These are phyloP conservation scores for Agrilus biguttatus DNA, from an alignment of 2,888 invertebrate genomes.

Conservation along the genomic window DNA sequence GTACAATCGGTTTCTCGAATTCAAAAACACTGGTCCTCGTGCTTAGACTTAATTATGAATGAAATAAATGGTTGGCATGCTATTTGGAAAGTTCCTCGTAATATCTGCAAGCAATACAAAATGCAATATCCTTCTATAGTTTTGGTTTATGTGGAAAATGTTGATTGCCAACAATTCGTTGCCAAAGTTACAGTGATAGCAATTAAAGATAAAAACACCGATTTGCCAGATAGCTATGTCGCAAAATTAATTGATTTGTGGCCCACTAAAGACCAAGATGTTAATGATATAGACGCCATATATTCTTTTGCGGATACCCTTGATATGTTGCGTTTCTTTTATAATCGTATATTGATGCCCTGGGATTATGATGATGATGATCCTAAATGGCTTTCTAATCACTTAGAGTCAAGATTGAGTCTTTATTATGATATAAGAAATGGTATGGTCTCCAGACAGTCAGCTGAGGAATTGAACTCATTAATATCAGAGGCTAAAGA, in stretches of 20 bases:
- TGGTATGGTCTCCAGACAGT: slow-evolving; percentile 34
- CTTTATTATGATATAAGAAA: slow-evolving; percentile 44
- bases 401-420: slow-evolving; percentile 38
- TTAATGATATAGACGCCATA: slow-evolving; percentile 35
- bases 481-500: slow-evolving; percentile 39
- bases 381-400: slow-evolving; percentile 40
- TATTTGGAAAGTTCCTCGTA: slow-evolving; percentile 51
- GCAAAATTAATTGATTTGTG: slow-evolving; percentile 48
- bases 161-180: slow-evolving; percentile 38
- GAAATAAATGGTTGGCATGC: slow-evolving; percentile 58
- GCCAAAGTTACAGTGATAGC: slow-evolving; percentile 46
- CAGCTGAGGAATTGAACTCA: slow-evolving; percentile 36
- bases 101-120: slow-evolving; percentile 46
- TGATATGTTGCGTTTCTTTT: slow-evolving; percentile 52
- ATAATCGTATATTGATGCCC: slow-evolving; percentile 51
- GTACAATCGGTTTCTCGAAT: slow-evolving; percentile 36
- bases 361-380: slow-evolving; percentile 55
- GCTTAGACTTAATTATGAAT: slow-evolving; percentile 38
- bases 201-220: slow-evolving; percentile 44
- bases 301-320: slow-evolving; percentile 44
- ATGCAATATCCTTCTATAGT: slow-evolving; percentile 52
- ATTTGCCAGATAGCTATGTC: slow-evolving; percentile 42
- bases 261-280: slow-evolving; percentile 48
- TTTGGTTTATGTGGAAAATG: slow-evolving; percentile 40
- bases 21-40: slow-evolving; percentile 38